These are phyloP conservation scores for Spongilla lacustris DNA, from an alignment of 37 sponge, comb jelly and placozoan genomes.

Conservation along the genomic window DNA sequence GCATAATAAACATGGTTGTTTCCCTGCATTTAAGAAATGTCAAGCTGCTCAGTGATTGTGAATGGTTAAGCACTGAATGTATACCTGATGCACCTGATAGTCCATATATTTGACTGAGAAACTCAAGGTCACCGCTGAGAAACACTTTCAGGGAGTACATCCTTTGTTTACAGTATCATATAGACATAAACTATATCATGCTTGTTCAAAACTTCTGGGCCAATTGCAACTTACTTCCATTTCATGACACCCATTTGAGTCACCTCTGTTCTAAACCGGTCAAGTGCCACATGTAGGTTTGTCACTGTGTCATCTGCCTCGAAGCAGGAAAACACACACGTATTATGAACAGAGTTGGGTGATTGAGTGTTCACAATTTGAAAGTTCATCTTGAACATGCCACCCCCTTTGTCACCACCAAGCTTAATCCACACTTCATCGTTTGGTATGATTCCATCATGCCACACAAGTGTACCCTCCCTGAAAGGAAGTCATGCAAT, in stretches of 20 bases:
- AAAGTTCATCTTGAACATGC: slow-evolving; percentile 38
- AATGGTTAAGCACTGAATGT: too few relatives aligned
- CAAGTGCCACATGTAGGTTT: slow-evolving; percentile 37
- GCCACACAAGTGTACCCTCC: slow-evolving; percentile 34
- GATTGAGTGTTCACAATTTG: slow-evolving; percentile 24
- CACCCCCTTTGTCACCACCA: slow-evolving; percentile 53
- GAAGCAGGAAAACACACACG: slow-evolving; percentile 18
- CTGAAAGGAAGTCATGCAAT: too few relatives aligned
- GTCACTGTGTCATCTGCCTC: slow-evolving; percentile 26
- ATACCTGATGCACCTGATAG: slow-evolving; percentile 46
- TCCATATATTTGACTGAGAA: slow-evolving; percentile 31
- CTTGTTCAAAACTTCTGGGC: background rate
- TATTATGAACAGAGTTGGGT: slow-evolving; percentile 39
- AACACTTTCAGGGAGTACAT: slow-evolving; percentile 9
- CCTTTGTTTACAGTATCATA: too few relatives aligned
- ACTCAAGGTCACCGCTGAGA: slow-evolving; percentile 47
- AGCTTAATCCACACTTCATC: slow-evolving; percentile 55
- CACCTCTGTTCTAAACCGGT: slow-evolving; percentile 15
- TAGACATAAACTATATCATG: background rate
- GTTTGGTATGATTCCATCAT: slow-evolving; percentile 36
- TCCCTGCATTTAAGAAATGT: too few relatives aligned
- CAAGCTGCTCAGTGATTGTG: too few relatives aligned
- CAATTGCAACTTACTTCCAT: slow-evolving; percentile 40
- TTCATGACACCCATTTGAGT: background rate
- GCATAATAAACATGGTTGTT: too few relatives aligned